phyloP scores from a whole-genome alignment of 2,888 invertebrate genomes.

The Microchrysa polita region DNA sequence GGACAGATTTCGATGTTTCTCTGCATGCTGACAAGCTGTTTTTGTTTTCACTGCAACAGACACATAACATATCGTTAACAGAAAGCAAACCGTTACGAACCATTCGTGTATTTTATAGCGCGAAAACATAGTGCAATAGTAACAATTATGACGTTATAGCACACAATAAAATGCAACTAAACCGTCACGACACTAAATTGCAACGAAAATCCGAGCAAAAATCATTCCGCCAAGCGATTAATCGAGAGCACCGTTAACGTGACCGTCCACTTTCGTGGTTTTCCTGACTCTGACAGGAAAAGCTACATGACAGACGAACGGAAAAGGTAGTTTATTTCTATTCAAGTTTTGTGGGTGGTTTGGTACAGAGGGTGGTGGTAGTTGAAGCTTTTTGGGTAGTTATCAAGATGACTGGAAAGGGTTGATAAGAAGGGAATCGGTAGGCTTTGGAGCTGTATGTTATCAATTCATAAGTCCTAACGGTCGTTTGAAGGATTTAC shows the following conservation, averaged over 20 bases:
- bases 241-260: neutral
- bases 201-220: constrained; percentile 32
- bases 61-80: constrained; percentile 19
- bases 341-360: constrained; percentile 25
- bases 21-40: neutral
- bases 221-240: constrained; percentile 28
- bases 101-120: constrained; percentile 10
- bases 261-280: constrained; percentile 22
- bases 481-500: too few relatives aligned
- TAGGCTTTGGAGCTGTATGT: too few relatives aligned
- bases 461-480: too few relatives aligned
- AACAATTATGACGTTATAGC: neutral
- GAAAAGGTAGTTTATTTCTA: neutral
- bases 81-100: constrained; percentile 38
- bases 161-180: neutral
- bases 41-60: neutral
- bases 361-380: constrained; percentile 25
- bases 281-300: constrained; percentile 32
- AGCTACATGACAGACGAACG: neutral
- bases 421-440: too few relatives aligned
- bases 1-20: constrained; percentile 1
- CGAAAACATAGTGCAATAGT: constrained; percentile 36
- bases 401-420: neutral
- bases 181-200: constrained; percentile 12
- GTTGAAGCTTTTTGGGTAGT: constrained; percentile 23